Evolutionary conservation across 2,888 invertebrate species (phyloP).

Genomic region (Noctua fimbriata): DNA sequence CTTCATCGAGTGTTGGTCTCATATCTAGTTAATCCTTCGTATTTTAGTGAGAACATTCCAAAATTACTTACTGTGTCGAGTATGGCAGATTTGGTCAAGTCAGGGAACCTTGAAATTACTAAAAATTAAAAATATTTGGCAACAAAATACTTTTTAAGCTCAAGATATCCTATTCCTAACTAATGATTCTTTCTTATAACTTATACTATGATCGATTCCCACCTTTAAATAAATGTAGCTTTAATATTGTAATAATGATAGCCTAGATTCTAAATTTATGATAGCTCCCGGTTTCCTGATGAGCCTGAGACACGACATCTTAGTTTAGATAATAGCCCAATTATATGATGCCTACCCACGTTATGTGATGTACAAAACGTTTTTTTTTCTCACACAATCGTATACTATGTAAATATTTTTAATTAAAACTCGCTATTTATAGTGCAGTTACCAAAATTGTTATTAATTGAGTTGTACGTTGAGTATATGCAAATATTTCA

Average conservation of each 20-base stretch:
- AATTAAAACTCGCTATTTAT: slow-evolving; percentile 62
- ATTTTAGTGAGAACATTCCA: slow-evolving; percentile 79
- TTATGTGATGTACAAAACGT: slow-evolving; percentile 58
- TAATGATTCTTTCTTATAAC: slow-evolving; percentile 39
- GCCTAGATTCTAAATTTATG: slow-evolving; percentile 50
- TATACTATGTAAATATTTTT: slow-evolving; percentile 81
- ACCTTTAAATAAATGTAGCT: slow-evolving; percentile 58
- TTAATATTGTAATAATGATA: slow-evolving; percentile 54
- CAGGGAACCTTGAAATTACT: slow-evolving; percentile 39
- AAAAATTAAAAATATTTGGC: slow-evolving; percentile 31
- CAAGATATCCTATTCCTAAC: slow-evolving; percentile 44
- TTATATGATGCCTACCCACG: slow-evolving; percentile 37
- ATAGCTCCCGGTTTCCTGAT: slow-evolving; percentile 47
- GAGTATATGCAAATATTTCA: slow-evolving; percentile 48
- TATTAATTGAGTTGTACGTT: slow-evolving; percentile 59
- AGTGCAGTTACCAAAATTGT: slow-evolving; percentile 65
- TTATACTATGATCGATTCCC: slow-evolving; percentile 48
- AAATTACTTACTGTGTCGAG: slow-evolving; percentile 71
- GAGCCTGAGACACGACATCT: slow-evolving; percentile 24
- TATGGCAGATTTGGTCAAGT: slow-evolving; percentile 54
- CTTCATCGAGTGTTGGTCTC: slow-evolving; percentile 55
- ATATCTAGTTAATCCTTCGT: slow-evolving; percentile 55
- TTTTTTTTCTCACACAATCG: slow-evolving; percentile 49
- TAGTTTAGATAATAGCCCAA: slow-evolving; percentile 47
- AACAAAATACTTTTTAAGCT: slow-evolving; percentile 53